These are phyloP conservation scores for Scaptomyza polygonia DNA, from an alignment of 2,888 invertebrate genomes.

Conservation along the genomic window DNA sequence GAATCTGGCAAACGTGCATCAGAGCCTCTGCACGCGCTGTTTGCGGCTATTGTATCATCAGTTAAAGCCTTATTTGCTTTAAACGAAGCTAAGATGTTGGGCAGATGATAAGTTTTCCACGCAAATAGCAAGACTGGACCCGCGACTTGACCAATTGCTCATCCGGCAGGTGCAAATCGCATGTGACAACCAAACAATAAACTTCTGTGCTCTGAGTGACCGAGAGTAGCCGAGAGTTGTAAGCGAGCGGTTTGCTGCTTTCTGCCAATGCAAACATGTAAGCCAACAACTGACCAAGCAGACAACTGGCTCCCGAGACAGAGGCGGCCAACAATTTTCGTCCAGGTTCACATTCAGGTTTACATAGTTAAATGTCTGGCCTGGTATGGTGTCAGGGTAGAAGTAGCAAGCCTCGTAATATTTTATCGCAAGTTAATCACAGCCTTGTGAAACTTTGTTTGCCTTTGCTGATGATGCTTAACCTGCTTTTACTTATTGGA, in stretches of 20 bases:
- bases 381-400: slow-evolving; percentile 45
- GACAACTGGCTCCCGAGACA: slow-evolving; percentile 32
- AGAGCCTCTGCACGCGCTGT: slow-evolving; percentile 48
- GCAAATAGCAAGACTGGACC: slow-evolving; percentile 56
- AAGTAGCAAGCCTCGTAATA: slow-evolving; percentile 64
- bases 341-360: slow-evolving; percentile 28
- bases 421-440: slow-evolving; percentile 80
- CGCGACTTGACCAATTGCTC: slow-evolving; percentile 70
- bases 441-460: slow-evolving; percentile 78
- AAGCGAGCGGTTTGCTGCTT: neutral
- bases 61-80: slow-evolving; percentile 51
- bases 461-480: slow-evolving; percentile 52
- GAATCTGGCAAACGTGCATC: slow-evolving; percentile 77
- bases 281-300: slow-evolving; percentile 68
- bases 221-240: slow-evolving; percentile 46
- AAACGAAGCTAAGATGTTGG: slow-evolving; percentile 71
- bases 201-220: slow-evolving; percentile 71
- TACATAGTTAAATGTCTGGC: slow-evolving; percentile 24
- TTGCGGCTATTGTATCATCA: neutral
- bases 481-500: slow-evolving; percentile 24
- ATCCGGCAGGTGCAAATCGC: slow-evolving; percentile 82
- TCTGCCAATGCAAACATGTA: slow-evolving; percentile 70
- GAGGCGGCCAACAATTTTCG: slow-evolving; percentile 31
- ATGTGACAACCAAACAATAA: slow-evolving; percentile 80
- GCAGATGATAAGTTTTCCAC: slow-evolving; percentile 79